phyloP scores from a whole-genome alignment of 2,797 vertebrate species.

The Morus bassanus region DNA sequence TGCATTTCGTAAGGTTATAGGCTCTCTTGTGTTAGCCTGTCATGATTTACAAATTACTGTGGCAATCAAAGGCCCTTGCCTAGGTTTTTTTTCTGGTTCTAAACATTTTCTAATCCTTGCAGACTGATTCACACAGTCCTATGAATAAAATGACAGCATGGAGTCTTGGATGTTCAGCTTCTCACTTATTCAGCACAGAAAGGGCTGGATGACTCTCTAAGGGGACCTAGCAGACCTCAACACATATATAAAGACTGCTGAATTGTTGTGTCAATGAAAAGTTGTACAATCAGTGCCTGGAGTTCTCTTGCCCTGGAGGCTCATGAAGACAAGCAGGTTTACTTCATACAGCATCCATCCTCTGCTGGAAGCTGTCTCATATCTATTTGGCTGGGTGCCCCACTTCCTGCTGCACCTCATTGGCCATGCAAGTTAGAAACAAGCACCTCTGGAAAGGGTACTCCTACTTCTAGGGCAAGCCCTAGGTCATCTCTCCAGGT shows the following conservation, averaged over 20 bases:
- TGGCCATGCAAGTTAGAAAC: neutral
- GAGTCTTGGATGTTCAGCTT: neutral
- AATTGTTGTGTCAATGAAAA: neutral
- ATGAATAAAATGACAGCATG: neutral
- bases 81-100: neutral
- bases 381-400: neutral
- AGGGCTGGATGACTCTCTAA: neutral
- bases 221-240: neutral
- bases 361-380: neutral
- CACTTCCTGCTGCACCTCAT: accelerated
- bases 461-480: neutral
- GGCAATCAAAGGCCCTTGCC: neutral
- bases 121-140: neutral
- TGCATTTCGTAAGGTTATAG: neutral
- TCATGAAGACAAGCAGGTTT: neutral
- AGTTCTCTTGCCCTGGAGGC: neutral
- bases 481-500: neutral
- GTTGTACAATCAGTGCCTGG: neutral
- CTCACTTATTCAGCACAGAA: neutral
- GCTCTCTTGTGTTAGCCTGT: neutral
- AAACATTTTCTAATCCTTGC: neutral
- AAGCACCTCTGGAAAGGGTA: neutral
- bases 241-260: neutral
- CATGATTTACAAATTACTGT: neutral
- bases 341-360: neutral